Conservation (phyloP, 2,888 invertebrate species). For the Caenorhabditis drosophilae region DNA sequence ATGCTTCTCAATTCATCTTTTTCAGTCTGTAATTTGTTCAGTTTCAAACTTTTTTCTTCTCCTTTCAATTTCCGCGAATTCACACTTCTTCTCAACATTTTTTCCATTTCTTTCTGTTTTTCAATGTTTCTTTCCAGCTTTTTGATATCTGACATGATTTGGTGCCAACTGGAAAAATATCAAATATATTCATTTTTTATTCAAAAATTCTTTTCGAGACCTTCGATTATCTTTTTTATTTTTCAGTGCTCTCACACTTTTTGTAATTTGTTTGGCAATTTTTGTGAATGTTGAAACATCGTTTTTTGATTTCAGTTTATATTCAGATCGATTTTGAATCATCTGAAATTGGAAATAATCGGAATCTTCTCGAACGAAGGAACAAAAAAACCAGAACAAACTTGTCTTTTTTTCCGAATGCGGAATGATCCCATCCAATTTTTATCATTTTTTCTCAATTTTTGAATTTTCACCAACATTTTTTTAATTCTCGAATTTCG, state of each 20-base stretch:
- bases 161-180: constrained; percentile 22
- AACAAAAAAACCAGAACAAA: background rate
- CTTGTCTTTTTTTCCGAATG: constrained; percentile 22
- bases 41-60: constrained; percentile 10
- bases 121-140: constrained; percentile 23
- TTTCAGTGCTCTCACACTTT: constrained; percentile 29
- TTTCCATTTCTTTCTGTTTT: constrained; percentile 23
- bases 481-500: constrained; percentile 3
- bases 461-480: constrained; percentile 7
- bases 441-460: background rate
- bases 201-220: background rate
- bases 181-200: background rate
- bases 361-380: background rate
- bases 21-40: constrained; percentile 19
- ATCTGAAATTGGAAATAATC: background rate
- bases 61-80: background rate
- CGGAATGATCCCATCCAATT: constrained; percentile 33
- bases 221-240: constrained; percentile 34
- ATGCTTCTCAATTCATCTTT: constrained; percentile 22
- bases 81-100: constrained; percentile 29
- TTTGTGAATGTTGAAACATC: constrained; percentile 23
- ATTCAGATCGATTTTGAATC: constrained; percentile 6
- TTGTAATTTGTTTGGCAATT: constrained; percentile 34
- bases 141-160: constrained; percentile 33
- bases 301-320: constrained; percentile 9